Evolutionary conservation across 2,888 invertebrate genomes (phyloP).

Genomic region (Merodon equestris): DNA sequence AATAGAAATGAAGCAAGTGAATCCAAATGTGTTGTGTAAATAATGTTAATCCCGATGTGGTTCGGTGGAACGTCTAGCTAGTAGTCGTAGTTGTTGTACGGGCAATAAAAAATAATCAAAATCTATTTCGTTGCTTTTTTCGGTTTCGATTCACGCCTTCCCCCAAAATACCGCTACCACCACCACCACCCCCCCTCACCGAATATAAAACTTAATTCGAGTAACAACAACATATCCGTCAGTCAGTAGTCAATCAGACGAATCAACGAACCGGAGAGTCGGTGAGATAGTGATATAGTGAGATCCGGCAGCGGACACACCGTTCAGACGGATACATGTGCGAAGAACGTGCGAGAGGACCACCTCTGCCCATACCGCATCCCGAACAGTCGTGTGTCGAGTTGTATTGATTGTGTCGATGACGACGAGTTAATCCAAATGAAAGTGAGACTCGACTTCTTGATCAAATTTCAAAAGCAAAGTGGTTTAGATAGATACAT

Average conservation of each 20-base stretch:
- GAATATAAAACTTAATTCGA: too few relatives aligned
- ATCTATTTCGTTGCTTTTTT: constrained; percentile 40
- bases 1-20: constrained; percentile 20
- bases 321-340: constrained; percentile 41
- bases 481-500: constrained; percentile 54
- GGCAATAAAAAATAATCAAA: constrained; percentile 54
- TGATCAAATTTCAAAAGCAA: constrained; percentile 68
- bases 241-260: too few relatives aligned
- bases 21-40: constrained; percentile 64
- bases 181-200: constrained; percentile 8
- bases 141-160: constrained; percentile 33
- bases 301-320: constrained; percentile 29
- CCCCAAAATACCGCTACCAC: constrained; percentile 10
- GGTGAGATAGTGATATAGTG: too few relatives aligned
- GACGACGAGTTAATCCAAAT: constrained; percentile 67
- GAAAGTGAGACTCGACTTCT: constrained; percentile 67
- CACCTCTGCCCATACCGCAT: constrained; percentile 5
- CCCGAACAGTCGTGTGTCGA: constrained; percentile 29
- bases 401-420: constrained; percentile 13
- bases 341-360: constrained; percentile 19
- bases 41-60: constrained; percentile 64
- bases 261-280: too few relatives aligned
- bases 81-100: constrained; percentile 15
- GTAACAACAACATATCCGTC: too few relatives aligned
- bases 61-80: constrained; percentile 64